Base-by-base conservation (phyloP, 2,797 vertebrate species). In the Stomatorhinus walkeri region DNA sequence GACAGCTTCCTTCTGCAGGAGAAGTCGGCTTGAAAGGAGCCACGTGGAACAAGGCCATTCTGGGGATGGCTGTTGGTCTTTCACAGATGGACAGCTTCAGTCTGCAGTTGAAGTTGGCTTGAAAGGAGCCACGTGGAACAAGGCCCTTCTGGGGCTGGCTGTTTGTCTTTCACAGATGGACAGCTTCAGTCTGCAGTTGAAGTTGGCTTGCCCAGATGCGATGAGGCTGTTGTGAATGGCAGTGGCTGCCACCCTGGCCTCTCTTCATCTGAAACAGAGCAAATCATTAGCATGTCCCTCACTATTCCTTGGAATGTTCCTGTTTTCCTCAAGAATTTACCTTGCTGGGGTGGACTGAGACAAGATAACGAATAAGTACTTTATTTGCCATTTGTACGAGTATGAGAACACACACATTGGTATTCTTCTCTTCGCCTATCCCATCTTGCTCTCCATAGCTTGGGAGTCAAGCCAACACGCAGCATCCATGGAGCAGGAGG, bases 41-140 rank as follows among this genome's bases (percentile, higher is more conserved):
- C 28, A 32, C 28, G 28, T 32, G 28, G 28, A 32, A 32, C 28
- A 32, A 32, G 1, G 28, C 1, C 28, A n/a, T 1, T 32, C 28
- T 32, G 28, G 28, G 28, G 28, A 1, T 32, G 28, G 28, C 1
- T 32, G 28, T 32, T 32, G 28, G 28, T 32, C 28, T 32, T 32
- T 32, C 28, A 32, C 28, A 32, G 28, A 32, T 32, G 28, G 28
- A 32, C 28, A 32, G 28, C 0, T 32, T 32, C 28, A 32, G 28
- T 32, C 28, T 32, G 28, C 28, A 32, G 28, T 32, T 32, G 28
- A 32, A 32, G 28, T 32, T 1, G 28, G 28, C 28, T 32, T 32
- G 28, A 32, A 32, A n/a, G n/a, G n/a, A n/a, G n/a, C n/a, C n/a
- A n/a, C n/a, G n/a, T 96, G 92, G 96, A 96, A 96, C 95, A 92